A percentile compares a stretch with the other conserved stretches of the same genome.
Evolutionary conservation across 2,888 invertebrate species (phyloP).

Genomic region (Drosophila algonquin): DNA sequence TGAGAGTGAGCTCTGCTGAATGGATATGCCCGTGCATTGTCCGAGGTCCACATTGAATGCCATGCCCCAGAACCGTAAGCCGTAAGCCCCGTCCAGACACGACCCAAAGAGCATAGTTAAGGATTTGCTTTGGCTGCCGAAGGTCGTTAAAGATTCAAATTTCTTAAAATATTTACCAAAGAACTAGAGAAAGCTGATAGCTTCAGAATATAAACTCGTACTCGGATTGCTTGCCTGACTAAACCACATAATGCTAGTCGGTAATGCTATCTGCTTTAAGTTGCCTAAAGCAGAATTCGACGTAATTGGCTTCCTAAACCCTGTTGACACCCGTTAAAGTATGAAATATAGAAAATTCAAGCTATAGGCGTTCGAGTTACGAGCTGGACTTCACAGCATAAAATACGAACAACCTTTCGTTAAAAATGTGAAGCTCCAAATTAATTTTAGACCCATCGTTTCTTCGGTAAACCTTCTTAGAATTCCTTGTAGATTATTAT

Average conservation of each 20-base stretch:
- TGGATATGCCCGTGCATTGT: conserved; percentile 30
- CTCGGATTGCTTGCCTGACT: too few species aligned
- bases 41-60: conserved; percentile 15
- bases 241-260: background rate
- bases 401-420: too few species aligned
- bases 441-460: too few species aligned
- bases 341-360: too few species aligned
- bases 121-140: conserved; percentile 5
- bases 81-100: conserved; percentile 4
- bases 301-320: too few species aligned
- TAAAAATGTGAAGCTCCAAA: too few species aligned
- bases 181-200: background rate
- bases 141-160: conserved; percentile 30
- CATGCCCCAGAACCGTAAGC: conserved; percentile 17
- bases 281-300: background rate
- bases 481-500: too few species aligned
- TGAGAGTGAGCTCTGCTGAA: conserved; percentile 30
- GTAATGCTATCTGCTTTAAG: background rate
- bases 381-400: too few species aligned
- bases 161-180: conserved; percentile 8
- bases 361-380: too few species aligned
- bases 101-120: conserved; percentile 32
- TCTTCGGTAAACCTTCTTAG: too few species aligned
- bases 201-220: background rate
- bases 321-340: too few species aligned